A percentile compares a stretch with the other conserved stretches of the same genome.
phyloP scores from a whole-genome alignment of 2,113 vertebrate species.

The Ctenodactylus gundi region DNA sequence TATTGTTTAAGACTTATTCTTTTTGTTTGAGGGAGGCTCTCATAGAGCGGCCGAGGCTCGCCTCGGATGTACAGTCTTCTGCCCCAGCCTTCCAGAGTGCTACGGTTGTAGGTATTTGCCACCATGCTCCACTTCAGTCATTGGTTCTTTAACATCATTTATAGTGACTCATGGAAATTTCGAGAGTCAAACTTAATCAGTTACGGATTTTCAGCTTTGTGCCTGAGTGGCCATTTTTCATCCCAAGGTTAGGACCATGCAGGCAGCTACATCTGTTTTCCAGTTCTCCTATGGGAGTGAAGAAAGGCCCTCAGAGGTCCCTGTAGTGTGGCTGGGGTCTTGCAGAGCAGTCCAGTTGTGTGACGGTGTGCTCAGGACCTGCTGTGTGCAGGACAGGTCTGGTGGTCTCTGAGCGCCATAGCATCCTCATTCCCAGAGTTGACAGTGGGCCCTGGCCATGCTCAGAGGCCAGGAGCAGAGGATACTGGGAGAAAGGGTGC shows the following conservation, averaged over 20 bases:
- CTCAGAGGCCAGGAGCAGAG: neutral
- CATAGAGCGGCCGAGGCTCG: too few species aligned
- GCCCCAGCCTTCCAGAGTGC: too few species aligned
- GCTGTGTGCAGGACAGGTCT: neutral
- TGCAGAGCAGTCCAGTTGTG: neutral
- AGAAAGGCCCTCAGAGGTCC: too few species aligned
- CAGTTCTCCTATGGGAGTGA: neutral
- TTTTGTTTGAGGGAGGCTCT: too few species aligned
- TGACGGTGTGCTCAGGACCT: neutral
- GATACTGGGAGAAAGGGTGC: neutral
- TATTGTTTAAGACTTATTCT: too few species aligned
- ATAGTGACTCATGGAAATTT: neutral
- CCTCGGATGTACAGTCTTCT: too few species aligned
- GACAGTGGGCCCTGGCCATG: neutral
- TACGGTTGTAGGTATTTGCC: too few species aligned
- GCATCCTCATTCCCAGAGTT: neutral
- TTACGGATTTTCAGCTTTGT: neutral
- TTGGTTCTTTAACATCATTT: neutral
- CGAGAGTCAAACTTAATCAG: neutral
- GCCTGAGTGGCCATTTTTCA: neutral
- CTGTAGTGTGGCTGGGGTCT: neutral
- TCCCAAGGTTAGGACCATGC: neutral
- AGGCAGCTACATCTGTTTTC: neutral
- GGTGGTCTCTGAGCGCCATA: neutral
- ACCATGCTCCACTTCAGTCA: too few species aligned